Evolutionary conservation across 1,140 invertebrate species (phyloP).

Genomic region (Papilio glaucus): DNA sequence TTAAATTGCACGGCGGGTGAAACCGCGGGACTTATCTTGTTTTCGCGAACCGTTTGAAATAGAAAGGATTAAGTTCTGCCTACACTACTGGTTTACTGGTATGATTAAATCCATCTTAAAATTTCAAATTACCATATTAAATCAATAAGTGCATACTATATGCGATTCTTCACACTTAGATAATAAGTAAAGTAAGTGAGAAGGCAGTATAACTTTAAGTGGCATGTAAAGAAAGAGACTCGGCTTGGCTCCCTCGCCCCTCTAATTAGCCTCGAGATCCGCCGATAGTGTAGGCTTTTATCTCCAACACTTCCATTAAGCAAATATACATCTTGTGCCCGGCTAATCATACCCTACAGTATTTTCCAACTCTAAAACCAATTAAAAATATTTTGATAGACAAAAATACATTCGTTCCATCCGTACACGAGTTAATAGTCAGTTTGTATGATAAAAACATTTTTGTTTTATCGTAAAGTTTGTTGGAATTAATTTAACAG

Average conservation of each 20-base stretch:
- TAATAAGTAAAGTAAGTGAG: conserved; percentile 59
- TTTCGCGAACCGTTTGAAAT: too few species aligned
- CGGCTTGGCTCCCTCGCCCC: conserved; percentile 52
- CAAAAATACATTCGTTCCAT: conserved; percentile 63
- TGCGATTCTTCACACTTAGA: conserved; percentile 54
- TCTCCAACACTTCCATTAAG: conserved; percentile 79
- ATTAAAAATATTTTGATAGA: conserved; percentile 83
- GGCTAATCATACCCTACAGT: conserved; percentile 75
- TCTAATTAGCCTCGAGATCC: conserved; percentile 75
- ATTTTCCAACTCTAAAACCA: conserved; percentile 76
- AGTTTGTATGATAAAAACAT: conserved; percentile 63
- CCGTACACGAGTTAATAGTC: conserved; percentile 56
- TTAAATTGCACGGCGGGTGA: too few species aligned
- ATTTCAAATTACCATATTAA: not conserved
- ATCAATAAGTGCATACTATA: not conserved
- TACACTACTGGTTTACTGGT: too few species aligned
- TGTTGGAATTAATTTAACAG: conserved; percentile 49
- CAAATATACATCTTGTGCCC: conserved; percentile 79
- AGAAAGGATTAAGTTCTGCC: too few species aligned
- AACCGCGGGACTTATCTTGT: too few species aligned
- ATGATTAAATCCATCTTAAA: not conserved
- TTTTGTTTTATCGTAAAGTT: conserved; percentile 55
- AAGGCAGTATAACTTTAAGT: conserved; percentile 77
- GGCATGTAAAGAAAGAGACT: conserved; percentile 66
- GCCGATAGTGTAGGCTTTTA: conserved; percentile 77